A percentile compares a stretch with the other conserved stretches of the same genome.
phyloP scores from a whole-genome alignment of 2,888 invertebrate genomes.

The Eurytoma californica region DNA sequence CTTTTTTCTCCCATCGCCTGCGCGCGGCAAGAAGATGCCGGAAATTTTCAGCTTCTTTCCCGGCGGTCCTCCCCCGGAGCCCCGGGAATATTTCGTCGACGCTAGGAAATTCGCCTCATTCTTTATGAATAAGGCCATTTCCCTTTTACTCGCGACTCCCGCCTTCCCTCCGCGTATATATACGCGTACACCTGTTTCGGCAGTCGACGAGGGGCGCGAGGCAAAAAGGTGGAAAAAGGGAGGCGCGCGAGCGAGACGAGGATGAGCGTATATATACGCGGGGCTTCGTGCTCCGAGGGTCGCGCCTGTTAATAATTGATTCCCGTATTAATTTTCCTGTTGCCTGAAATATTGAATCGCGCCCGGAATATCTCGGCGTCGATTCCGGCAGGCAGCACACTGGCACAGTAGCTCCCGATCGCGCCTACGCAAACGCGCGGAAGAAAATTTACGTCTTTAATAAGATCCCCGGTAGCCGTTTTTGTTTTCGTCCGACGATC shows the following conservation, averaged over 20 bases:
- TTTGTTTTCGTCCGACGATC: constrained; percentile 10
- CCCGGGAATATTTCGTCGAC: constrained; percentile 43
- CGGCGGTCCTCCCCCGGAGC: constrained; percentile 14
- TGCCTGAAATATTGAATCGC: constrained; percentile 35
- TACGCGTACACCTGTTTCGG: constrained; percentile 9
- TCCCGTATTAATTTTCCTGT: constrained; percentile 53
- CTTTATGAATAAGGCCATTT: constrained; percentile 57
- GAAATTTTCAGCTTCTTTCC: constrained; percentile 52
- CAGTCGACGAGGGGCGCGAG: not conserved
- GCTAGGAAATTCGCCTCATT: constrained; percentile 53
- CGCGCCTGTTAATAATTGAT: constrained; percentile 55
- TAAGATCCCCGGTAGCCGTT: constrained; percentile 26
- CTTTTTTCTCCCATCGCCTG: constrained; percentile 4
- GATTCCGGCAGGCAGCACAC: not conserved
- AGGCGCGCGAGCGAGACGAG: constrained; percentile 12
- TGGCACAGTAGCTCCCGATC: not conserved
- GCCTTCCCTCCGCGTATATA: constrained; percentile 12
- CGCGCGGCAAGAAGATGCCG: constrained; percentile 34
- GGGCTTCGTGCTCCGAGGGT: constrained; percentile 29
- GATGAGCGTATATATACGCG: constrained; percentile 9
- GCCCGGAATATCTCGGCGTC: not conserved
- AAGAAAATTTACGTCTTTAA: constrained; percentile 50
- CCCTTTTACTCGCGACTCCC: constrained; percentile 48
- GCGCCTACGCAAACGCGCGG: constrained; percentile 2
- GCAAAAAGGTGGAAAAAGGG: constrained; percentile 54